These are phyloP conservation scores for Brevipalpus yothersi DNA, from an alignment of 1,140 invertebrate genomes.

Conservation along the genomic window DNA sequence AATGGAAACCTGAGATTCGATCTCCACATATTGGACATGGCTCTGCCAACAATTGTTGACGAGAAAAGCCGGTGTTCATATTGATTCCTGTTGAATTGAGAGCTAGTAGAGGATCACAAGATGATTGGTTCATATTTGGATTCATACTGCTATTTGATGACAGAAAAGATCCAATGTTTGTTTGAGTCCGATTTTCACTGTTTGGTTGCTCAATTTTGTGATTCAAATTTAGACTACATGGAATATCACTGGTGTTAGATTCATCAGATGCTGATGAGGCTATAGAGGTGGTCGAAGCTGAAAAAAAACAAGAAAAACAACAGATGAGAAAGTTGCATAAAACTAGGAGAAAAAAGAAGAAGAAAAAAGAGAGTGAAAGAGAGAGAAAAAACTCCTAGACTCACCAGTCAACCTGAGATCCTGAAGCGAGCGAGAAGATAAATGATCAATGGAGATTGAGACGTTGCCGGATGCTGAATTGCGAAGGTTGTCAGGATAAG, in stretches of 20 bases:
- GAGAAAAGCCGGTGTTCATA: slow-evolving; percentile 10
- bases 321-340: slow-evolving; percentile 3
- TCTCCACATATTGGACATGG: slow-evolving; percentile 85
- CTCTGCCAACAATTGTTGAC: slow-evolving; percentile 24
- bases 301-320: slow-evolving; percentile 8
- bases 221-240: slow-evolving; percentile 4
- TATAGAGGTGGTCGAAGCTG: neutral
- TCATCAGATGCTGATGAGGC: slow-evolving; percentile 12
- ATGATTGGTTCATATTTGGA: neutral
- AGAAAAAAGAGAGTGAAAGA: neutral
- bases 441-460: neutral
- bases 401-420: slow-evolving; percentile 2
- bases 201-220: neutral
- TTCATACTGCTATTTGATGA: neutral
- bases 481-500: neutral
- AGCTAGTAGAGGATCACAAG: neutral
- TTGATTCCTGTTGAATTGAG: neutral
- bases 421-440: neutral
- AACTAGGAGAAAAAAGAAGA: neutral
- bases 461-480: too few relatives aligned
- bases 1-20: slow-evolving; percentile 81
- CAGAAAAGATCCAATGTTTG: too few relatives aligned
- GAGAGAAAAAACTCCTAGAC: neutral
- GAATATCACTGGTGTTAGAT: slow-evolving; percentile 11
- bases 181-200: too few relatives aligned